Conservation (phyloP, 2,113 vertebrate genomes). For the Chrysemys picta region DNA sequence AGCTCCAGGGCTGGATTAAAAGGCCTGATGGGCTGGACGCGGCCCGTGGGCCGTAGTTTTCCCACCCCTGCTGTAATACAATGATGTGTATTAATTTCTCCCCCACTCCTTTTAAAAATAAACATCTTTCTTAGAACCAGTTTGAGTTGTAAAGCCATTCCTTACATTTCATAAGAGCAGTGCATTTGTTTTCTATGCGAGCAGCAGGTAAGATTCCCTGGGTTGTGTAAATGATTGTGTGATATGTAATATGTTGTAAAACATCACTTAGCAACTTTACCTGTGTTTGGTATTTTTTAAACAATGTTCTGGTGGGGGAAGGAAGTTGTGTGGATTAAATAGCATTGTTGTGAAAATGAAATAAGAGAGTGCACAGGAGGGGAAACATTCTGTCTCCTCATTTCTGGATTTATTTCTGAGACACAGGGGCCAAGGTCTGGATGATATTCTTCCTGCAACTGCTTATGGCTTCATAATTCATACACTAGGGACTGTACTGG, state of each 20-base stretch:
- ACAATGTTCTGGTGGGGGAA: neutral
- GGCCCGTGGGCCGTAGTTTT: too few species aligned
- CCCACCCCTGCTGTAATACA: neutral
- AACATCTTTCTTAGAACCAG: neutral
- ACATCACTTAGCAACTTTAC: neutral
- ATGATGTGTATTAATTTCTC: neutral
- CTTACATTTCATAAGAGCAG: neutral
- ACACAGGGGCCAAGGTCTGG: neutral
- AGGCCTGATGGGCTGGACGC: too few species aligned
- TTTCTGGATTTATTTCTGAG: slow-evolving; percentile 5
- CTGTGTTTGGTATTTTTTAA: neutral
- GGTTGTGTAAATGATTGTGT: neutral
- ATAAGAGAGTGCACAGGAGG: neutral
- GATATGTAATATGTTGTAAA: neutral
- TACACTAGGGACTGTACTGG: neutral
- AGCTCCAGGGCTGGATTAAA: too few species aligned
- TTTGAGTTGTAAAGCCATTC: neutral
- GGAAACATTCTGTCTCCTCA: neutral
- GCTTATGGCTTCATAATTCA: neutral
- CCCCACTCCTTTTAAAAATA: neutral
- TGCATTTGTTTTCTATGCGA: neutral
- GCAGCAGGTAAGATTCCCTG: neutral
- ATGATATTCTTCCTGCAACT: slow-evolving; percentile 35
- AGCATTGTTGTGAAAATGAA: neutral
- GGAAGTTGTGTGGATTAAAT: neutral